phyloP scores from a whole-genome alignment of 2,888 invertebrate species.

The Tetragnatha montana region DNA sequence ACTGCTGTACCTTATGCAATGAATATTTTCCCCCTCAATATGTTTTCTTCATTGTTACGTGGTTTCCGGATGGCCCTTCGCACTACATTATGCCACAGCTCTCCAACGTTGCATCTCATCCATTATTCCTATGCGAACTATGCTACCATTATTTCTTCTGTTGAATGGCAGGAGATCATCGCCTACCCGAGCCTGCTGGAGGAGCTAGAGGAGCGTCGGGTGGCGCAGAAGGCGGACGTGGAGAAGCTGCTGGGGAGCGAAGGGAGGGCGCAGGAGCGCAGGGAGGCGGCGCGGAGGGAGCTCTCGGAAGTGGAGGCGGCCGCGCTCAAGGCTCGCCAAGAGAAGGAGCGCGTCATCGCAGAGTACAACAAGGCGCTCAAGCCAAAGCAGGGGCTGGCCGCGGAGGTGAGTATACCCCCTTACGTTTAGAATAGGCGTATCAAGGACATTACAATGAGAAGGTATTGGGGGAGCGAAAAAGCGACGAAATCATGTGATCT shows the following conservation, averaged over 20 bases:
- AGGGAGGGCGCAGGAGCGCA: constrained; percentile 31
- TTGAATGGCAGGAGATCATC: constrained; percentile 42
- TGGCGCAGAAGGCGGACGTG: constrained; percentile 33
- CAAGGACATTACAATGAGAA: too few species aligned
- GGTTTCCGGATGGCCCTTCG: too few species aligned
- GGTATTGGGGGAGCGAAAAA: too few species aligned
- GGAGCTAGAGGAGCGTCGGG: constrained; percentile 37
- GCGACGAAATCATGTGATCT: too few species aligned
- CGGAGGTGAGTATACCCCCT: constrained; percentile 28
- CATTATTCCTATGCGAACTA: too few species aligned
- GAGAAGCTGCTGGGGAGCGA: constrained; percentile 40
- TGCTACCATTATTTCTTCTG: too few species aligned
- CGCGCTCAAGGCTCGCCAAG: constrained; percentile 44
- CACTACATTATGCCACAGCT: too few species aligned
- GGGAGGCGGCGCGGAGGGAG: constrained; percentile 40
- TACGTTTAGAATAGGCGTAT: too few species aligned
- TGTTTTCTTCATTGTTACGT: too few species aligned
- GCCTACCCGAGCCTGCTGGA: constrained; percentile 38
- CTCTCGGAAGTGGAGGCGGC: constrained; percentile 27
- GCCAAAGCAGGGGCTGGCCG: constrained; percentile 34
- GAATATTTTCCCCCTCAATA: too few species aligned
- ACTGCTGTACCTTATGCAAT: too few species aligned
- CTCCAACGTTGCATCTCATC: too few species aligned
- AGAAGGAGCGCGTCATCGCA: constrained; percentile 56
- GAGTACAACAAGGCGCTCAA: constrained; percentile 55